These are phyloP conservation scores for Microplitis demolitor DNA, from an alignment of 1,140 invertebrate species.

Conservation along the genomic window DNA sequence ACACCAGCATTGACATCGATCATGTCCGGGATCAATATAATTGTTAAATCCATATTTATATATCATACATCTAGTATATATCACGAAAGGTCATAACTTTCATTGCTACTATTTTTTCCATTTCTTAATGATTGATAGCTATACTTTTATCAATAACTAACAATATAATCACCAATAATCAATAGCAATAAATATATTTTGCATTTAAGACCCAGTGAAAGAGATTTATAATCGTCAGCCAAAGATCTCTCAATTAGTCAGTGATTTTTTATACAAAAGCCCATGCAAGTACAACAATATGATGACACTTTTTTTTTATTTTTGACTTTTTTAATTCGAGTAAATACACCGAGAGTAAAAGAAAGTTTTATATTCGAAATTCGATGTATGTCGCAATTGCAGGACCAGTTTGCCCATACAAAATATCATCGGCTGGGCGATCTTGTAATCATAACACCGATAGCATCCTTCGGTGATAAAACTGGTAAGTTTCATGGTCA, in stretches of 20 bases:
- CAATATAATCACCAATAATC: no score
- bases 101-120: no score
- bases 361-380: background rate
- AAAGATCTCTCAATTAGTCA: background rate
- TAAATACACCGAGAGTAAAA: background rate
- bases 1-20: no score
- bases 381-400: slow-evolving; percentile 2
- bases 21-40: no score
- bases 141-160: no score
- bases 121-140: no score
- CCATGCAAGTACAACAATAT: background rate
- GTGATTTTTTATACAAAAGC: background rate
- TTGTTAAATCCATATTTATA: no score
- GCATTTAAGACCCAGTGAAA: background rate
- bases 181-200: no score
- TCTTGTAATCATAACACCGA: background rate
- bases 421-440: background rate
- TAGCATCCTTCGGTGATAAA: background rate
- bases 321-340: background rate
- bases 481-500: slow-evolving; percentile 11
- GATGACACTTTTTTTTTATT: background rate
- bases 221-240: slow-evolving; percentile 7
- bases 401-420: slow-evolving; percentile 6
- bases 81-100: no score
- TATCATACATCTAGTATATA: no score